Evolutionary conservation across 2,797 vertebrate genomes (phyloP).

Genomic region (Sebastes dallii): DNA sequence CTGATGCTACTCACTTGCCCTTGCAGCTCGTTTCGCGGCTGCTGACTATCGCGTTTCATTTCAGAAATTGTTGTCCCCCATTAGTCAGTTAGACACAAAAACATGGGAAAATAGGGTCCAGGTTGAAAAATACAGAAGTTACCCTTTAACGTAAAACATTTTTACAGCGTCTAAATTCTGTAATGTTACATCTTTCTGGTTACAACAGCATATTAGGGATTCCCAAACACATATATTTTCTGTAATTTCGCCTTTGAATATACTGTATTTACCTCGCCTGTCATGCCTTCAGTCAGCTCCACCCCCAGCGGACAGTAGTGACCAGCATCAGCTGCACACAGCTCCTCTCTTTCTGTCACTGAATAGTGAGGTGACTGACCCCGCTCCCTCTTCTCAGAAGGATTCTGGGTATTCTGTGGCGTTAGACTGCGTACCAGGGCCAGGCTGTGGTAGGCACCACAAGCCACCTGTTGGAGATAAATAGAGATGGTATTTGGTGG

Average conservation of each 20-base stretch:
- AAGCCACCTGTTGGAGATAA: constrained; percentile 80
- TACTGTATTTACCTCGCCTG: constrained; percentile 48
- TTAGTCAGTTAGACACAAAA: too few relatives aligned
- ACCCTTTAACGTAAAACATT: neutral
- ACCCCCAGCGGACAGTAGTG: constrained; percentile 96
- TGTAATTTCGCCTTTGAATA: neutral
- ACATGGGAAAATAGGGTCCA: too few relatives aligned
- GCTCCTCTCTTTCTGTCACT: constrained; percentile 88
- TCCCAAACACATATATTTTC: neutral
- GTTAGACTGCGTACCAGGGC: constrained; percentile 90
- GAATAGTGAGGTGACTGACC: constrained; percentile 87
- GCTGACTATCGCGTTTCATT: too few relatives aligned
- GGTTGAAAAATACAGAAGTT: too few relatives aligned
- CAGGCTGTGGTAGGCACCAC: constrained; percentile 94
- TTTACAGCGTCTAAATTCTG: neutral
- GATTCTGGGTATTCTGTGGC: constrained; percentile 73
- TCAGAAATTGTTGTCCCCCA: too few relatives aligned
- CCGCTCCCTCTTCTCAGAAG: constrained; percentile 86
- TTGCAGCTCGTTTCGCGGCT: too few relatives aligned
- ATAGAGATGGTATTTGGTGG: neutral
- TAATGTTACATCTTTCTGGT: neutral
- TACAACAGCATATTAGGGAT: neutral
- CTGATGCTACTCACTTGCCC: too few relatives aligned
- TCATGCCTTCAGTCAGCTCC: constrained; percentile 83
- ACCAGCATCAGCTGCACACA: constrained; percentile 87